Evolutionary conservation across 2,888 invertebrate species (phyloP).

Genomic region (Synergus umbraculus): DNA sequence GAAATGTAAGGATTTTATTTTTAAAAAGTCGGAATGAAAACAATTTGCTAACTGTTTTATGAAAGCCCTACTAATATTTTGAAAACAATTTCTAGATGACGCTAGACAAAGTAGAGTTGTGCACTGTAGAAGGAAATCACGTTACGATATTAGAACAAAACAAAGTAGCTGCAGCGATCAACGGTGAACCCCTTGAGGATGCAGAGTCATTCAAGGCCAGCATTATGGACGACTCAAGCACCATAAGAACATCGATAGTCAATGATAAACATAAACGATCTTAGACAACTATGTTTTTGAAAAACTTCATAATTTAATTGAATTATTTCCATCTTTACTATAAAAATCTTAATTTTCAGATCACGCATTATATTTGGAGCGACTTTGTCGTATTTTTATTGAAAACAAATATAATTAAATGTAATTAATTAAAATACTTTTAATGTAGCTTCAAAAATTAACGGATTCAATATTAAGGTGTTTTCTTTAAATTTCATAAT

Average conservation of each 20-base stretch:
- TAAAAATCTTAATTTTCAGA: slow-evolving; percentile 19
- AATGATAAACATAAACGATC: slow-evolving; percentile 32
- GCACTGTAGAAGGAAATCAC: slow-evolving; percentile 86
- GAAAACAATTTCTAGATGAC: slow-evolving; percentile 76
- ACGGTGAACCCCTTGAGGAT: slow-evolving; percentile 68
- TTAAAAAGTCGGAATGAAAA: not conserved
- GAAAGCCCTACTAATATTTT: not conserved
- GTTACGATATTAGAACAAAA: slow-evolving; percentile 84
- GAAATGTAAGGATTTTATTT: slow-evolving; percentile 64
- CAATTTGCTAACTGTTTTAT: not conserved
- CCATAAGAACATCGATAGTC: not conserved
- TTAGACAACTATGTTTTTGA: not conserved
- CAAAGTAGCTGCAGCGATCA: slow-evolving; percentile 78
- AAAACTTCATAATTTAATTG: not conserved
- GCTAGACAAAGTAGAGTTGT: slow-evolving; percentile 80
- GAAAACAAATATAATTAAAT: not conserved
- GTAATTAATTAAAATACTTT: slow-evolving; percentile 4
- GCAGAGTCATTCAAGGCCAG: slow-evolving; percentile 63
- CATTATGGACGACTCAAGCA: slow-evolving; percentile 62
- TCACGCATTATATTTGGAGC: not conserved
- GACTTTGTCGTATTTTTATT: not conserved
- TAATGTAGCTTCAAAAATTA: not conserved
- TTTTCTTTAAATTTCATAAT: not conserved
- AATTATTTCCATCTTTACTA: slow-evolving; percentile 13
- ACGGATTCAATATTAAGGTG: not conserved